phyloP scores from a whole-genome alignment of 2,113 vertebrate species.

The Notothenia rossii region DNA sequence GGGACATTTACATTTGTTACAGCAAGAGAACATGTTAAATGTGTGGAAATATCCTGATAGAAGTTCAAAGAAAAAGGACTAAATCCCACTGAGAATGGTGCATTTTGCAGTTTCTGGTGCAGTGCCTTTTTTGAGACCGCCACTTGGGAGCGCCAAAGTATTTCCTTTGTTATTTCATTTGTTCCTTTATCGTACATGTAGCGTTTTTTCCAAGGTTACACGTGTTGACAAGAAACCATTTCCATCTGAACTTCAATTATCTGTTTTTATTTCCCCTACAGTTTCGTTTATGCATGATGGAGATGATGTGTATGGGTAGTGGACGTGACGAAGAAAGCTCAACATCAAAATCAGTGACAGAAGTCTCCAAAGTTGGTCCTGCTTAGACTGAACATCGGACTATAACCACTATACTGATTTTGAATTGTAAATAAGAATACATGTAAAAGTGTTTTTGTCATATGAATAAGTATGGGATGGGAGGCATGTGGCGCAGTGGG shows the following conservation, averaged over 20 bases:
- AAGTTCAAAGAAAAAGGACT: neutral
- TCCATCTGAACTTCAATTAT: neutral
- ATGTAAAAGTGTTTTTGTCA: conserved; percentile 24
- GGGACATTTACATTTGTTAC: no score
- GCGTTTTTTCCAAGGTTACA: neutral
- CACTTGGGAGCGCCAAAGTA: neutral
- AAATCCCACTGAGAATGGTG: neutral
- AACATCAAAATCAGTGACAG: conserved; percentile 74
- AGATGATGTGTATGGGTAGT: conserved; percentile 75
- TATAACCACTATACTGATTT: neutral
- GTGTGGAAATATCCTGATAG: neutral
- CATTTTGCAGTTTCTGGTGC: neutral
- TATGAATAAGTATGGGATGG: neutral
- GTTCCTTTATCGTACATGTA: neutral
- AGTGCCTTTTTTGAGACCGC: neutral
- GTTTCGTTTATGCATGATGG: conserved; percentile 75
- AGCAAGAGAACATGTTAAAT: neutral
- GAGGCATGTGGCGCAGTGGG: no score
- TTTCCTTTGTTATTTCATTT: no score
- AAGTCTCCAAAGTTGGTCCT: conserved; percentile 81
- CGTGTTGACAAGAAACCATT: no score
- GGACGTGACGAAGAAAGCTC: conserved; percentile 77
- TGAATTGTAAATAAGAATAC: conserved; percentile 39
- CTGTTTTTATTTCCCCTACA: conserved; percentile 26
- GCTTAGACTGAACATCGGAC: conserved; percentile 30